Conservation (phyloP, 2,113 vertebrate genomes). For the Neotoma lepida region DNA sequence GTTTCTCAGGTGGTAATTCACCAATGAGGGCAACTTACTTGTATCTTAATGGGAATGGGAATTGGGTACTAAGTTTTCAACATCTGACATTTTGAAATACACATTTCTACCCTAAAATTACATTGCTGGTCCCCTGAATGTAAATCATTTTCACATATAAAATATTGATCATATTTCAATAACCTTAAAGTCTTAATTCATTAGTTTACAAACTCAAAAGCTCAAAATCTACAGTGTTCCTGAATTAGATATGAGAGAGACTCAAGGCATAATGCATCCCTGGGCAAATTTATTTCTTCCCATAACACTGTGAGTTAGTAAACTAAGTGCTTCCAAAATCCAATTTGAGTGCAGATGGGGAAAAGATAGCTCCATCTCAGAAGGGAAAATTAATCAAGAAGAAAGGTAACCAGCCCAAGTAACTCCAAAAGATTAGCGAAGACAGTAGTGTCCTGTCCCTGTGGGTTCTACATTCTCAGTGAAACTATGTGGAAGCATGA, state of each 20-base stretch:
- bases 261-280: no score
- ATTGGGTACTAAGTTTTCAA: neutral
- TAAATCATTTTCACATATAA: neutral
- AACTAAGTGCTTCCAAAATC: neutral
- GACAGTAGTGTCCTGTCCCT: accelerated
- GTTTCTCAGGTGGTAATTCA: neutral
- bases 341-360: neutral
- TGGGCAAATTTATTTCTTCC: neutral
- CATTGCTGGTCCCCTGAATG: no score
- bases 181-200: neutral
- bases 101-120: neutral
- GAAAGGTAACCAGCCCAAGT: neutral
- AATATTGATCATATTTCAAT: neutral
- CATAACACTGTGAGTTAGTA: neutral
- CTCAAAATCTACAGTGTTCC: neutral
- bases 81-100: no score
- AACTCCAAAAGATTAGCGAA: neutral
- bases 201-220: neutral
- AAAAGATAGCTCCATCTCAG: neutral
- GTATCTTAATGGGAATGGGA: neutral
- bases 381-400: neutral
- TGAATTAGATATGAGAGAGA: neutral
- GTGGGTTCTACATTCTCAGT: neutral
- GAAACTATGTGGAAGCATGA: neutral
- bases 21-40: neutral